Conservation (phyloP, 2,113 vertebrate genomes). For the Amia ocellicauda region DNA sequence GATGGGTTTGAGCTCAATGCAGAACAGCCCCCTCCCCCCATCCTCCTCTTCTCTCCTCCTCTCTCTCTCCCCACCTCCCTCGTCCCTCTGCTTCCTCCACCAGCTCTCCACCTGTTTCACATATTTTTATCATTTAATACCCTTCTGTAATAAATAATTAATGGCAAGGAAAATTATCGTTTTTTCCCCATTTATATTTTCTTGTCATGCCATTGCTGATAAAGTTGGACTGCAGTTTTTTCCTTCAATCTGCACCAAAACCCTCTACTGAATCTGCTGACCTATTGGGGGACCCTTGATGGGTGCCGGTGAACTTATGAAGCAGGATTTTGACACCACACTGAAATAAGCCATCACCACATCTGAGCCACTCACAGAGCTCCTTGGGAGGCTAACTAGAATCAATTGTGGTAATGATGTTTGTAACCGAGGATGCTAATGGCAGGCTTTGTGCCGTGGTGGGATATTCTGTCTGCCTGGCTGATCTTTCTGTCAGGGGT, state of each 20-base stretch:
- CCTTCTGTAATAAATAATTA: no score
- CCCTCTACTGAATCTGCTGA: no score
- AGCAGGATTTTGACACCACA: constrained; percentile 48
- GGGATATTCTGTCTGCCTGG: constrained; percentile 49
- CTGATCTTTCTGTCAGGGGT: no score
- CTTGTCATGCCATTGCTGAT: no score
- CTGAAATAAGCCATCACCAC: constrained; percentile 39
- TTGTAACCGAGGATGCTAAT: constrained; percentile 65
- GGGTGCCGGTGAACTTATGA: constrained; percentile 44
- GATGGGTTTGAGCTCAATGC: no score
- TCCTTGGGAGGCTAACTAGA: constrained; percentile 53
- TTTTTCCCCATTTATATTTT: no score
- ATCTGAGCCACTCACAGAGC: constrained; percentile 35
- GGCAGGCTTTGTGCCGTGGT: constrained; percentile 60
- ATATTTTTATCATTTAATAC: no score
- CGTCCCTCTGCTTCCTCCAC: background rate
- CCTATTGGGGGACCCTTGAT: constrained; percentile 25
- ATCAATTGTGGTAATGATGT: constrained; percentile 66
- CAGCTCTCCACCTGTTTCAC: no score
- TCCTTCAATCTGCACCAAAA: no score
- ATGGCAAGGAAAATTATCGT: no score
- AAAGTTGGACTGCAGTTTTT: no score
- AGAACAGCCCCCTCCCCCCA: background rate
- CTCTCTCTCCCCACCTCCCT: no score
- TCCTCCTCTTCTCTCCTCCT: background rate